Conservation (phyloP, 2,888 invertebrate genomes). For the Herminia tarsipennalis region DNA sequence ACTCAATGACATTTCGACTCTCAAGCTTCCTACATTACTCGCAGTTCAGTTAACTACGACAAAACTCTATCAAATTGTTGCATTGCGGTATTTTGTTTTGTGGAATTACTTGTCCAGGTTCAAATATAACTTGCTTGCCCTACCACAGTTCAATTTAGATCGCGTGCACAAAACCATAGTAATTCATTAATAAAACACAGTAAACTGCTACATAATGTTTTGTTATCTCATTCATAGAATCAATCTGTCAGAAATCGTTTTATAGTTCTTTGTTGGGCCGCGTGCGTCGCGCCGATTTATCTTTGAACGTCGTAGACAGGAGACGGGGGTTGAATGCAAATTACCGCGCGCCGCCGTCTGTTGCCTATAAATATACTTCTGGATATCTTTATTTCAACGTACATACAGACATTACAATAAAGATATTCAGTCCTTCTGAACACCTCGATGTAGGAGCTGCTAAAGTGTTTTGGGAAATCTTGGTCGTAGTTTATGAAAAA, state of each 20-base stretch:
- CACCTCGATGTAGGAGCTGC: no score
- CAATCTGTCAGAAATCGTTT: slow-evolving; percentile 4
- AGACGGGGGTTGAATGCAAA: slow-evolving; percentile 53
- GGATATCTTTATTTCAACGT: slow-evolving; percentile 15
- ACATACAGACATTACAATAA: no score
- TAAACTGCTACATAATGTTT: not conserved
- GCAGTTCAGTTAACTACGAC: no score
- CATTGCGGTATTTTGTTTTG: no score
- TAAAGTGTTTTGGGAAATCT: no score
- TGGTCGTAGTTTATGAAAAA: no score
- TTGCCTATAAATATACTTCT: slow-evolving; percentile 33
- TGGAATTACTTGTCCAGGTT: no score
- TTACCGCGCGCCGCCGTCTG: slow-evolving; percentile 32
- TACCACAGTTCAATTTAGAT: not conserved
- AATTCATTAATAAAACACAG: not conserved
- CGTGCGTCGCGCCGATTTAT: slow-evolving; percentile 49
- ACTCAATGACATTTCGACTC: no score
- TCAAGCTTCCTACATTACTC: no score
- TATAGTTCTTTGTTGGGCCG: not conserved
- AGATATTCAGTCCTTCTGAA: no score
- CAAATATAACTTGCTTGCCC: no score
- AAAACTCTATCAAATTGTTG: no score
- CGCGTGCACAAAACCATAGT: not conserved
- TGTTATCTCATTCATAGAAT: slow-evolving; percentile 8
- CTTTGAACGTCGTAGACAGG: slow-evolving; percentile 35